phyloP scores from a whole-genome alignment of 2,888 invertebrate genomes.

The Latrodectus hesperus region DNA sequence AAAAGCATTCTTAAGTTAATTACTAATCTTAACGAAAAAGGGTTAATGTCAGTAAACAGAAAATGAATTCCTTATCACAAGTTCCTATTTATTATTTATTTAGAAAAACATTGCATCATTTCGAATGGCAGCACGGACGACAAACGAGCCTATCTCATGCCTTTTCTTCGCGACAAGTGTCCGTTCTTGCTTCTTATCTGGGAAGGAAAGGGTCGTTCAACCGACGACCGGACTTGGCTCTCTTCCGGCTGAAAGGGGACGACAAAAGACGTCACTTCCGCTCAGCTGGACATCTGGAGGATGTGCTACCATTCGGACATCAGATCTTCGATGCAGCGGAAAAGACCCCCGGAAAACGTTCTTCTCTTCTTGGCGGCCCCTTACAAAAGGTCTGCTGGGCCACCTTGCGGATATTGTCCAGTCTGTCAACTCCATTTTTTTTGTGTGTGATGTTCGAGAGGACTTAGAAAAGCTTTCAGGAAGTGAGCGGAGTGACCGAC shows the following conservation, averaged over 20 bases:
- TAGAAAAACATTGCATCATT: too few species aligned
- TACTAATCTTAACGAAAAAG: too few species aligned
- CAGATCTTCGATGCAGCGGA: constrained; percentile 27
- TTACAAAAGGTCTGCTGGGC: not conserved
- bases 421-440: not conserved
- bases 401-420: not conserved
- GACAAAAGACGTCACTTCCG: constrained; percentile 51
- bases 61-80: too few species aligned
- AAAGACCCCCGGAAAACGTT: not conserved
- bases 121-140: too few species aligned
- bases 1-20: too few species aligned
- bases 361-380: not conserved
- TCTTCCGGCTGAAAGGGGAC: constrained; percentile 14
- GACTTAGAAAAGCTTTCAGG: not conserved
- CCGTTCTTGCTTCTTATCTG: constrained; percentile 16
- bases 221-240: constrained; percentile 9
- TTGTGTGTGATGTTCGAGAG: not conserved
- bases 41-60: too few species aligned
- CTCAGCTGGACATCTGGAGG: constrained; percentile 60
- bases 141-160: too few species aligned
- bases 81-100: too few species aligned
- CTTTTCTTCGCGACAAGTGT: constrained; percentile 9
- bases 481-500: constrained; percentile 18
- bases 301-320: constrained; percentile 41
- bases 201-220: constrained; percentile 38